phyloP scores from a whole-genome alignment of 2,113 vertebrate species.

The Chaetodon auriga region DNA sequence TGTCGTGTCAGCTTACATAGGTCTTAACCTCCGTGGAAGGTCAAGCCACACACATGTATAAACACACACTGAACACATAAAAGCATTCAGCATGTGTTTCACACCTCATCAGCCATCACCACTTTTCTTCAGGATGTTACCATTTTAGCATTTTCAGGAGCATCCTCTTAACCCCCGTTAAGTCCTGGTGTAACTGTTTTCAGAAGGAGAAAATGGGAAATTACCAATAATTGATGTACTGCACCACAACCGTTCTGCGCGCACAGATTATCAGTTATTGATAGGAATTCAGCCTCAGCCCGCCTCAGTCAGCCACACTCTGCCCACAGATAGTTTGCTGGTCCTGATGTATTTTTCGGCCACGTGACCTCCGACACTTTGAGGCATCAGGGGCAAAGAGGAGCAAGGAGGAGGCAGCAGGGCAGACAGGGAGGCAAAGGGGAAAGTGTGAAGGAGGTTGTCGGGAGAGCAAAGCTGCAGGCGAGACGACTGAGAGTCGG shows the following conservation, averaged over 20 bases:
- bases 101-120: slow-evolving; percentile 37
- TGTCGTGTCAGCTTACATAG: slow-evolving; percentile 45
- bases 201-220: not conserved
- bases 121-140: slow-evolving; percentile 19
- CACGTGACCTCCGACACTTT: slow-evolving; percentile 53
- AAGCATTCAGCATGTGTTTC: slow-evolving; percentile 43
- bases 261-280: not conserved
- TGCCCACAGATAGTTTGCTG: slow-evolving; percentile 14
- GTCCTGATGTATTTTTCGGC: slow-evolving; percentile 30
- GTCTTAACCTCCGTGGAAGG: slow-evolving; percentile 53
- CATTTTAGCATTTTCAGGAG: slow-evolving; percentile 31
- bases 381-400: slow-evolving; percentile 50
- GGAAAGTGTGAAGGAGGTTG: slow-evolving; percentile 16
- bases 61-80: slow-evolving; percentile 35
- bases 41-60: slow-evolving; percentile 38
- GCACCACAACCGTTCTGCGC: not conserved
- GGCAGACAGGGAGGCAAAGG: slow-evolving; percentile 35
- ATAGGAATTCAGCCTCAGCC: slow-evolving; percentile 15
- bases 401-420: slow-evolving; percentile 6
- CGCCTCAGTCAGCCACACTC: not conserved
- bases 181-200: slow-evolving; percentile 13
- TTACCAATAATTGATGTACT: not conserved
- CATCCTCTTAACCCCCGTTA: slow-evolving; percentile 31
- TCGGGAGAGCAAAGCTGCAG: slow-evolving; percentile 1
- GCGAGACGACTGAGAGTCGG: slow-evolving; percentile 1